Base-by-base conservation (phyloP, 2,113 vertebrate species). In the Arvicanthis niloticus region DNA sequence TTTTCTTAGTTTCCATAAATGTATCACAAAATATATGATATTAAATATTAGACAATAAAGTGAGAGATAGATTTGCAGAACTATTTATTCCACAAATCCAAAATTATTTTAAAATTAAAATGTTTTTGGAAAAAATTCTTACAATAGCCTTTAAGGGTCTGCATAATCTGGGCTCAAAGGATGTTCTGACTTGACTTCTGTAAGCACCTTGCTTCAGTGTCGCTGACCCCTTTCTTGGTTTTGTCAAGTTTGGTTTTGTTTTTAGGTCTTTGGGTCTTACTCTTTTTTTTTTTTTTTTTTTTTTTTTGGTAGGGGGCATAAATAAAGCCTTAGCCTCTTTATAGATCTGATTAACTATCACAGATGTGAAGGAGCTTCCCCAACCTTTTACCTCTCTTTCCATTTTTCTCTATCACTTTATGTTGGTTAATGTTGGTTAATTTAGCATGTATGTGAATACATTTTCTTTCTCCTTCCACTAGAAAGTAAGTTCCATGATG, bases 41-140 rank as follows among this genome's bases (percentile, higher is more conserved):
- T 6, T 94, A 70, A 81, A 65, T 48, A 42, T 88, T 85, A 62
- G 65, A 42, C 91, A 96, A 48, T 42, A 85, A 77, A 7, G 58
- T 75, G 68, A 91, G 70, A 60, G 5, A 53, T 21, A 51, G 82
- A 29, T 7, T 89, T 65, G 73, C 15, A 88, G 37, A 86, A n/a
- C 15, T 88, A 48, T 85, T 45, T 93, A 31, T 93, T 89, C 29
- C 40, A 85, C 40, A 94, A 88, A 75, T 65, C 26, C 77, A 88
- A 91, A 94, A 73, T 58, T 78, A 68, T 93, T 82, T n/a, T 72
- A 72, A 87, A 81, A 72, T 91, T 77, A 84, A 65, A 78, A 85
- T 78, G 77, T 96, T 42, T 65, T 42, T 40, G 42, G 48, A 70
- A 62, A 88, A 90, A 56, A 26, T 56, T 48, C 37, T 58, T 31